phyloP scores from a whole-genome alignment of 1,140 invertebrate species.

The Kradibia gibbosae region DNA sequence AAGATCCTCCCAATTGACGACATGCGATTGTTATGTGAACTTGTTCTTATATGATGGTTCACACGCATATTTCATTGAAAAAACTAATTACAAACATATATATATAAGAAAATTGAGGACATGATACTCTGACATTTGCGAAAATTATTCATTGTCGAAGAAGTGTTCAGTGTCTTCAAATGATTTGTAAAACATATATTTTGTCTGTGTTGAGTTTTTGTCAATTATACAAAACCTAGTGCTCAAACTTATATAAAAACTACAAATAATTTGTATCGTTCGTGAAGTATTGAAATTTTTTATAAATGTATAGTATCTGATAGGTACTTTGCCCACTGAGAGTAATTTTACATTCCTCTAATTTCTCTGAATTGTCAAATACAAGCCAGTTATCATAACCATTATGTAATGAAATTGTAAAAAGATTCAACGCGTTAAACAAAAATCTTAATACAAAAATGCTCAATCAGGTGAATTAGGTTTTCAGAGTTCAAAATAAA shows the following conservation, averaged over 20 bases:
- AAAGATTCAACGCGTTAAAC: no score
- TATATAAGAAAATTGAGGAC: slow-evolving; percentile 5
- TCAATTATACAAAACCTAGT: not conserved
- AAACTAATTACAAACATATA: slow-evolving; percentile 21
- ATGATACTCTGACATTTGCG: slow-evolving; percentile 34
- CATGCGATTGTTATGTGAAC: slow-evolving; percentile 37
- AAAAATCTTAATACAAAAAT: no score
- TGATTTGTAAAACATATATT: slow-evolving; percentile 20
- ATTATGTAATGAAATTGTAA: no score
- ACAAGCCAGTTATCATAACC: no score
- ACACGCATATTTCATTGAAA: slow-evolving; percentile 21
- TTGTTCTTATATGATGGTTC: slow-evolving; percentile 4
- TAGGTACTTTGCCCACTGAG: no score
- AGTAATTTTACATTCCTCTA: no score
- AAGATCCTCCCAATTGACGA: slow-evolving; percentile 18
- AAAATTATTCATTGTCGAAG: slow-evolving; percentile 27
- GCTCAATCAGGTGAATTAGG: no score
- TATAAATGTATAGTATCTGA: no score
- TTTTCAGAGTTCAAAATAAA: no score
- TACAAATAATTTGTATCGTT: not conserved
- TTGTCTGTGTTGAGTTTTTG: slow-evolving; percentile 9
- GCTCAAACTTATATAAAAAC: slow-evolving; percentile 3
- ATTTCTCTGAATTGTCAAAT: no score
- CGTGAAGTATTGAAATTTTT: not conserved
- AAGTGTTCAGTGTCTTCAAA: slow-evolving; percentile 31